Percentiles rank a stretch among this genome's conserved stretches.
Evolutionary conservation across 2,113 vertebrate genomes (phyloP).

Genomic region (Heterocephalus glaber): DNA sequence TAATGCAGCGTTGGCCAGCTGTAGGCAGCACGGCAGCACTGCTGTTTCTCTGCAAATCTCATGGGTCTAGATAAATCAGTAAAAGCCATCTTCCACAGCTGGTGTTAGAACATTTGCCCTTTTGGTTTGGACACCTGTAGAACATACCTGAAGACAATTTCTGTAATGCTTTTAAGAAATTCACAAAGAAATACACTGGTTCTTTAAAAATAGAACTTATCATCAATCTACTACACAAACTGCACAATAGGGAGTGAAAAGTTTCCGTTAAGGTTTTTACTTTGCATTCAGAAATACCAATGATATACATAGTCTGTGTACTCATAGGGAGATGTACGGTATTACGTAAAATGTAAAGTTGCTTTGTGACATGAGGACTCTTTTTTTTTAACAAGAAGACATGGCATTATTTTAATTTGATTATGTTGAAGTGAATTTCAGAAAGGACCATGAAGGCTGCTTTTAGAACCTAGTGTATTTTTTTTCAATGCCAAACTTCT

Average conservation of each 20-base stretch:
- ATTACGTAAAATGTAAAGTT: conserved; percentile 77
- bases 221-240: conserved; percentile 72
- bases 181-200: conserved; percentile 72
- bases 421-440: conserved; percentile 76
- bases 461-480: conserved; percentile 77
- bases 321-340: conserved; percentile 76
- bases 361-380: too few species aligned
- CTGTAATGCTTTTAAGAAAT: conserved; percentile 64
- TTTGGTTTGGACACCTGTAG: conserved; percentile 63
- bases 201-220: conserved; percentile 68
- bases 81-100: conserved; percentile 64
- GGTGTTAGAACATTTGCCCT: conserved; percentile 57
- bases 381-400: conserved; percentile 64
- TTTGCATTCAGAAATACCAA: conserved; percentile 75
- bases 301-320: too few species aligned
- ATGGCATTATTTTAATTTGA: conserved; percentile 81
- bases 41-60: conserved; percentile 73
- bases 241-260: conserved; percentile 67
- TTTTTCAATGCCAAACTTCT: conserved; percentile 81
- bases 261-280: conserved; percentile 77
- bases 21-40: conserved; percentile 27
- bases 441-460: too few species aligned
- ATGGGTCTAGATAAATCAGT: conserved; percentile 74
- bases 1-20: conserved; percentile 42
- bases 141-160: conserved; percentile 52